Evolutionary conservation across 2,113 vertebrate genomes (phyloP).

Genomic region (Cebidichthys violaceus): DNA sequence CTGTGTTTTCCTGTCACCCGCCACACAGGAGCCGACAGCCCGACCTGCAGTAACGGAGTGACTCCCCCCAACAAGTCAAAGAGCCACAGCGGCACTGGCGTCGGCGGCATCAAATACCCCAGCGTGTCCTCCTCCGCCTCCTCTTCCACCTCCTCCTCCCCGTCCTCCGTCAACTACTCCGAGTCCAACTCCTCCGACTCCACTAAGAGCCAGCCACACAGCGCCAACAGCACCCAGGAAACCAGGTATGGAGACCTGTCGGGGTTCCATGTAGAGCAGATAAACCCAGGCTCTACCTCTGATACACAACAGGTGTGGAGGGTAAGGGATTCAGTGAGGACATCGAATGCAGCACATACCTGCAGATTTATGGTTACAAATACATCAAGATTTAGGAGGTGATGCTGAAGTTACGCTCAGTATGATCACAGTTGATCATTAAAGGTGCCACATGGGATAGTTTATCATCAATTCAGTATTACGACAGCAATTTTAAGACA

Average conservation of each 20-base stretch:
- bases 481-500: neutral
- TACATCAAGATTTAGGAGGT: neutral
- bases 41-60: slow-evolving; percentile 96
- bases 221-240: slow-evolving; percentile 96
- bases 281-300: too few relatives aligned
- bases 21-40: slow-evolving; percentile 91
- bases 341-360: neutral
- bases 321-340: too few relatives aligned
- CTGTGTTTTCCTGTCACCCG: neutral
- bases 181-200: slow-evolving; percentile 99
- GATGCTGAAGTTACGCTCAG: neutral
- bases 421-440: neutral
- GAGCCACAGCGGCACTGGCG: slow-evolving; percentile 69
- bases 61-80: slow-evolving; percentile 91
- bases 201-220: slow-evolving; percentile 97
- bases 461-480: neutral
- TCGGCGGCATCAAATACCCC: slow-evolving; percentile 89
- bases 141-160: slow-evolving; percentile 94
- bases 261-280: too few relatives aligned
- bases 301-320: neutral
- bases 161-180: slow-evolving; percentile 97
- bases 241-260: slow-evolving; percentile 86
- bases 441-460: neutral
- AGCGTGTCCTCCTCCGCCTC: slow-evolving; percentile 93
- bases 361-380: neutral